phyloP scores from a whole-genome alignment of 2,888 invertebrate species.

The Luperina testacea region DNA sequence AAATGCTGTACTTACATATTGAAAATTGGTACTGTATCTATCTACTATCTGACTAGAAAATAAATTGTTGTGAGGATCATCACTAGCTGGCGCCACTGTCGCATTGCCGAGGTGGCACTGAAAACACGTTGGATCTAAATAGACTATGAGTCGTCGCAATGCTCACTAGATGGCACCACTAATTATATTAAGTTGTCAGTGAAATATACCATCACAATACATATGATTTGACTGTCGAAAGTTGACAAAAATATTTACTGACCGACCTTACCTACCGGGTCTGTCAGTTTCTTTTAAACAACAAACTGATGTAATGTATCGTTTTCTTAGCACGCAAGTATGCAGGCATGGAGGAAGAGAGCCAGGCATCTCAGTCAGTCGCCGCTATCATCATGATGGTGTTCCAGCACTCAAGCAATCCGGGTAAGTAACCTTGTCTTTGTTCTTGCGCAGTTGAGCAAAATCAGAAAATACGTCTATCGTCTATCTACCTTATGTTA shows the following conservation, averaged over 20 bases:
- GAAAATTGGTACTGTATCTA: too few relatives aligned
- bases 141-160: not conserved
- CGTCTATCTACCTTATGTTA: not conserved
- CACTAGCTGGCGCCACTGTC: not conserved
- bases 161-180: too few relatives aligned
- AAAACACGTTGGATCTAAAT: too few relatives aligned
- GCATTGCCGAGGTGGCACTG: too few relatives aligned
- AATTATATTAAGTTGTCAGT: too few relatives aligned
- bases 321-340: slow-evolving; percentile 91
- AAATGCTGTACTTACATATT: too few relatives aligned
- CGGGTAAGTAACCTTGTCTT: slow-evolving; percentile 89
- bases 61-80: not conserved
- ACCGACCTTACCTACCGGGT: not conserved
- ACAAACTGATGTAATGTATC: not conserved
- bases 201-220: too few relatives aligned
- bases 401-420: slow-evolving; percentile 98
- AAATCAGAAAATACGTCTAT: not conserved
- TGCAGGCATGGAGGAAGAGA: slow-evolving; percentile 93
- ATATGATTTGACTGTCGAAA: not conserved
- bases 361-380: slow-evolving; percentile 95
- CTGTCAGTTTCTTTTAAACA: too few relatives aligned
- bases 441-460: not conserved
- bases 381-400: slow-evolving; percentile 99
- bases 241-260: not conserved
- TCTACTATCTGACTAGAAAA: not conserved